Evolutionary conservation across 2,888 invertebrate species (phyloP).

Genomic region (Caenorhabditis panamensis): DNA sequence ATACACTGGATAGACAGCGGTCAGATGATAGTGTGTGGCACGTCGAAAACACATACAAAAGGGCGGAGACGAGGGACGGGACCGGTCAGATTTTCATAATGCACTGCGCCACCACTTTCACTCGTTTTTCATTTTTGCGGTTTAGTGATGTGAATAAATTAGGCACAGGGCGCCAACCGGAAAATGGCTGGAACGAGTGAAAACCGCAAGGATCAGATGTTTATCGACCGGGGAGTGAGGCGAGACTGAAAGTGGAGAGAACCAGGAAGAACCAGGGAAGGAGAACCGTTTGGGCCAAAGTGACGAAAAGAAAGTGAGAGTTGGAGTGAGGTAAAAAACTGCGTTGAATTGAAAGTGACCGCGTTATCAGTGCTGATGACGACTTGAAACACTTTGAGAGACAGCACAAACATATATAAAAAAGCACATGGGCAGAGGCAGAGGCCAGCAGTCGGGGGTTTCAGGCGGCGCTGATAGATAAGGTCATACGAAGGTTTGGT

Average conservation of each 20-base stretch:
- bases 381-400: conserved; percentile 49
- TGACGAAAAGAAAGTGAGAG: conserved; percentile 10
- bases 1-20: too few relatives aligned
- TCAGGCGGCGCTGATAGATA: conserved; percentile 56
- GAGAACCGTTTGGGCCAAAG: not conserved
- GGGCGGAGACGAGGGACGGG: not conserved
- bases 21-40: conserved; percentile 35
- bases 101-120: conserved; percentile 18
- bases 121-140: conserved; percentile 31
- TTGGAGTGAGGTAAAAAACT: conserved; percentile 49
- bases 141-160: conserved; percentile 38
- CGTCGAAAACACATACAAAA: conserved; percentile 5
- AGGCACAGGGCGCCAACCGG: not conserved
- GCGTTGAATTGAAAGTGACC: conserved; percentile 44
- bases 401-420: conserved; percentile 55
- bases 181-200: conserved; percentile 17
- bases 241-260: not conserved
- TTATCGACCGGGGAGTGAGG: conserved; percentile 2
- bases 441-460: conserved; percentile 21
- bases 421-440: conserved; percentile 52
- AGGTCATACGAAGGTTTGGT: not conserved
- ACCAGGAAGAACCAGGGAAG: too few relatives aligned
- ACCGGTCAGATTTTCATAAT: conserved; percentile 52
- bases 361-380: conserved; percentile 53
- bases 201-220: conserved; percentile 34